Percentiles rank a stretch among this genome's conserved stretches.
These are phyloP conservation scores for Oopsacas minuta DNA, from an alignment of 37 sponge, comb jelly and placozoan genomes.

Conservation along the genomic window DNA sequence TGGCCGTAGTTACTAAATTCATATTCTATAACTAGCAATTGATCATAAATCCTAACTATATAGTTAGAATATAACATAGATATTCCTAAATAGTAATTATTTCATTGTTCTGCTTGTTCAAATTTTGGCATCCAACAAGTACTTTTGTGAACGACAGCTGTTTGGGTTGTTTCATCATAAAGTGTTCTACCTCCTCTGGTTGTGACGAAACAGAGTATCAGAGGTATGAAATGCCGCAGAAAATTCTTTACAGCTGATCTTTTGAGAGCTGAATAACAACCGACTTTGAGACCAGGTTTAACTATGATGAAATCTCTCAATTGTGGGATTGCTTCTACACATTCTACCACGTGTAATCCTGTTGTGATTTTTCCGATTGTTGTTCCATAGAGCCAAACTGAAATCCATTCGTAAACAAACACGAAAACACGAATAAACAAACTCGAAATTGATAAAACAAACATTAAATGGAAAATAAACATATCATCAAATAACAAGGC, in stretches of 20 bases:
- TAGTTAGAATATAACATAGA: background rate
- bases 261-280: background rate
- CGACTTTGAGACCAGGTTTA: background rate
- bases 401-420: constrained; percentile 13
- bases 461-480: background rate
- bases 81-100: background rate
- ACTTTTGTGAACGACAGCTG: background rate
- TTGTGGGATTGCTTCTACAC: background rate
- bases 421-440: background rate
- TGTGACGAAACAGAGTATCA: background rate
- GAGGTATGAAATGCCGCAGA: constrained; percentile 14
- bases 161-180: background rate
- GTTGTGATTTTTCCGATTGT: background rate
- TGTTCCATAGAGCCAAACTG: background rate
- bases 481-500: background rate
- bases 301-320: background rate
- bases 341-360: background rate
- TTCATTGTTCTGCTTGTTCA: background rate
- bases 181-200: background rate
- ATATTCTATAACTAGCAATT: too few relatives aligned
- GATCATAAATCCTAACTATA: too few relatives aligned
- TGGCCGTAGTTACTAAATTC: too few relatives aligned
- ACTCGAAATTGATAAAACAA: background rate
- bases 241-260: constrained; percentile 14
- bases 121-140: background rate